Conservation (phyloP, 2,888 invertebrate genomes). For the Nesidiocoris tenuis region DNA sequence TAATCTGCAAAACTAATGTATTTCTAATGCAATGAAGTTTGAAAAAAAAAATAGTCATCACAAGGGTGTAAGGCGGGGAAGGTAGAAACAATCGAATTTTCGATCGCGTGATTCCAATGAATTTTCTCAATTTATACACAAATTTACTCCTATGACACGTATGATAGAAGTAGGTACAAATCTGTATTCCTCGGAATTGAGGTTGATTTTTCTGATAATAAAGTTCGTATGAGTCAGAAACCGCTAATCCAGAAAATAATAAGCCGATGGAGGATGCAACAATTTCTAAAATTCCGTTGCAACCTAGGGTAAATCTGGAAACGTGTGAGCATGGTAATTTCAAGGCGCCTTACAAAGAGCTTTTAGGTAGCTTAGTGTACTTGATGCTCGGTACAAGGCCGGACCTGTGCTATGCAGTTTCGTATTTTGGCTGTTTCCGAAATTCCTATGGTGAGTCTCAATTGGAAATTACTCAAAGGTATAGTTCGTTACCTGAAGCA, state of each 20-base stretch:
- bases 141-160: no score
- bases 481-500: constrained; percentile 20
- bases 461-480: constrained; percentile 25
- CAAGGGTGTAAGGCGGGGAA: no score
- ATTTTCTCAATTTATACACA: no score
- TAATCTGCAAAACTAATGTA: no score
- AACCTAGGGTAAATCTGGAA: constrained; percentile 10
- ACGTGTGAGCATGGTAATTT: background rate
- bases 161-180: background rate
- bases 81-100: no score
- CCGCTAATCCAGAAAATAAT: constrained; percentile 19
- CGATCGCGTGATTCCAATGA: no score
- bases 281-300: constrained; percentile 11
- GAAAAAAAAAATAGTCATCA: no score
- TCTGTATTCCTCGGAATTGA: constrained; percentile 11
- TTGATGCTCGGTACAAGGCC: constrained; percentile 31
- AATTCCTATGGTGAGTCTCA: background rate
- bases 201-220: constrained; percentile 6
- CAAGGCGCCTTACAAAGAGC: constrained; percentile 4
- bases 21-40: no score
- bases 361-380: constrained; percentile 34
- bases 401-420: constrained; percentile 28
- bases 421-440: constrained; percentile 19
- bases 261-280: constrained; percentile 12
- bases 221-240: constrained; percentile 23